A percentile compares a stretch with the other conserved stretches of the same genome.
Conservation (phyloP, 2,113 vertebrate genomes). For the Cinclus mexicanus region DNA sequence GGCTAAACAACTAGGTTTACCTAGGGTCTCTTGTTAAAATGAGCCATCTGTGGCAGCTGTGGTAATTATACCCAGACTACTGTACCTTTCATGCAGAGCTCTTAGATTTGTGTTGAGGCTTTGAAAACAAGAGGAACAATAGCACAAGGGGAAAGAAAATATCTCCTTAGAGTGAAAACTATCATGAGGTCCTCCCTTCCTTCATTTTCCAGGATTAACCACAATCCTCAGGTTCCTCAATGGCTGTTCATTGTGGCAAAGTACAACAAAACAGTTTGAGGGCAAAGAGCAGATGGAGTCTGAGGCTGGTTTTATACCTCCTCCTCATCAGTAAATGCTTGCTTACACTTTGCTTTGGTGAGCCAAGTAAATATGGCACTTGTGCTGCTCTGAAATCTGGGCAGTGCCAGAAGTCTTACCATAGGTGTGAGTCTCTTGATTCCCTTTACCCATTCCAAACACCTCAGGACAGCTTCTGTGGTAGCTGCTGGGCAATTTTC, state of each 20-base stretch:
- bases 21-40: constrained; percentile 76
- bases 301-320: neutral
- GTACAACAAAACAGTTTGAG: neutral
- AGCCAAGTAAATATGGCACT: neutral
- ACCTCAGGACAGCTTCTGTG: neutral
- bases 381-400: neutral
- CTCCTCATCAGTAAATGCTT: neutral
- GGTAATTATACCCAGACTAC: constrained; percentile 73
- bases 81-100: constrained; percentile 74
- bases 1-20: constrained; percentile 77
- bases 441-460: neutral
- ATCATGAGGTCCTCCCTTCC: constrained; percentile 18
- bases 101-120: constrained; percentile 66
- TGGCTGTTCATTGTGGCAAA: neutral
- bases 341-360: neutral
- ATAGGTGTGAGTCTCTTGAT: neutral
- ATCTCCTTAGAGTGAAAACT: constrained; percentile 42
- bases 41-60: constrained; percentile 76
- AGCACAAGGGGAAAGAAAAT: constrained; percentile 54
- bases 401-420: neutral
- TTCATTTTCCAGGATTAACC: constrained; percentile 26
- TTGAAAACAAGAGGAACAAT: constrained; percentile 66
- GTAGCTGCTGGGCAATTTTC: neutral
- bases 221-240: neutral
- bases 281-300: neutral